phyloP scores from a whole-genome alignment of 2,797 vertebrate species.

The Linurgus olivaceus region DNA sequence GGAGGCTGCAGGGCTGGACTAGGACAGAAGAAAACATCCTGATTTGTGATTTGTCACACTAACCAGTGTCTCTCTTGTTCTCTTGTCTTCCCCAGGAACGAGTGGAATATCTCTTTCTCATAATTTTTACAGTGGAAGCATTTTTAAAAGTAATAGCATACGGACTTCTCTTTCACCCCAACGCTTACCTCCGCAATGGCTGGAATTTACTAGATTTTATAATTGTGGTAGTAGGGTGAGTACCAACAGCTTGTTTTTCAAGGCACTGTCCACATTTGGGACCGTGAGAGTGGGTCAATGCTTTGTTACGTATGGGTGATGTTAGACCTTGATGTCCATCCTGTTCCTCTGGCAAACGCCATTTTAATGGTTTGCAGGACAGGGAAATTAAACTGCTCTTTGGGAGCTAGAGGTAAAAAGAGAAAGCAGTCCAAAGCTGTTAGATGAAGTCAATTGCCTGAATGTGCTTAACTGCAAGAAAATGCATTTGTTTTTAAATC shows the following conservation, averaged over 20 bases:
- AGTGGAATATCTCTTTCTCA: constrained; percentile 99
- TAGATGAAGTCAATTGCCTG: background rate
- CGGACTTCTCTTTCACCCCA: constrained; percentile 97
- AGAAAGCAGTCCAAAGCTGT: background rate
- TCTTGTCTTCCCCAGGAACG: constrained; percentile 85
- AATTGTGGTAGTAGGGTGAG: constrained; percentile 98
- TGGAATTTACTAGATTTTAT: constrained; percentile 99
- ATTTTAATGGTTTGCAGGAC: background rate
- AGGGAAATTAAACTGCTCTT: background rate
- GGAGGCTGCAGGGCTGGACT: background rate
- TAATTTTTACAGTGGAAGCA: constrained; percentile 99
- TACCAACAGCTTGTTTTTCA: background rate
- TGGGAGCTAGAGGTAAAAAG: background rate
- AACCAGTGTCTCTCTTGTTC: constrained; percentile 56
- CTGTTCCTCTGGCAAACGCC: background rate
- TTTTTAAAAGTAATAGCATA: constrained; percentile 99
- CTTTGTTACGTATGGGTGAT: rapidly evolving
- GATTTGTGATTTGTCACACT: background rate
- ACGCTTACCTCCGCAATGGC: constrained; percentile 98
- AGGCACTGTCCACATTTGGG: background rate
- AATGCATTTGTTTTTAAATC: background rate
- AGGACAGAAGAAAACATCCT: background rate
- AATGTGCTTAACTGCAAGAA: background rate
- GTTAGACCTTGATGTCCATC: background rate
- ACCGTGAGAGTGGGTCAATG: background rate